These are phyloP conservation scores for Atlantisia rogersi DNA, from an alignment of 2,113 vertebrate genomes.

Conservation along the genomic window DNA sequence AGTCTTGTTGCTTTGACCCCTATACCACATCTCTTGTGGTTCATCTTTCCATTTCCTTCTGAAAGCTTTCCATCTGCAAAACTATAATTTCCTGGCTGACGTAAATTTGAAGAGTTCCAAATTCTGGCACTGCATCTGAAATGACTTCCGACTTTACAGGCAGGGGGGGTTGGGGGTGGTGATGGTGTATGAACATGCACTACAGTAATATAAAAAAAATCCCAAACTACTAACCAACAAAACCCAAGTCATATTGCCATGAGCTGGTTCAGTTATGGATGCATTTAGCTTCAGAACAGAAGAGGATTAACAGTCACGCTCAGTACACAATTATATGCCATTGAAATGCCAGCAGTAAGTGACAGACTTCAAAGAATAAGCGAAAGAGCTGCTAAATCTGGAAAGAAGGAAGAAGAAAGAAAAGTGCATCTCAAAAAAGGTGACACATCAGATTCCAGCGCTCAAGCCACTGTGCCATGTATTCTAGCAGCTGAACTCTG, in stretches of 20 bases:
- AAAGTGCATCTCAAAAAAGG: neutral
- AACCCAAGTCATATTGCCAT: neutral
- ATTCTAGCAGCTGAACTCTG: neutral
- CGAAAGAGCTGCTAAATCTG: neutral
- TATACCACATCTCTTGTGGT: constrained; percentile 40
- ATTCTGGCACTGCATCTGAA: constrained; percentile 47
- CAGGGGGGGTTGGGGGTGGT: neutral
- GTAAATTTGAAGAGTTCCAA: constrained; percentile 51
- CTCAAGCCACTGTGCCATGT: neutral
- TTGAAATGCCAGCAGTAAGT: neutral
- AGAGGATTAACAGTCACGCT: neutral
- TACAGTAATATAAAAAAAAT: neutral
- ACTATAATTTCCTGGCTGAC: constrained; percentile 68
- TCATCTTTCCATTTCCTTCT: constrained; percentile 66
- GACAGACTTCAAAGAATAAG: neutral
- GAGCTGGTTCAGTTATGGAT: neutral
- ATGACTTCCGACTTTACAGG: constrained; percentile 12
- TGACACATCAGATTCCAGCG: neutral
- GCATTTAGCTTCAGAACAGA: neutral
- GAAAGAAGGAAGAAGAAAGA: neutral
- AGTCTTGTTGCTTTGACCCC: constrained; percentile 14
- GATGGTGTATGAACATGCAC: neutral
- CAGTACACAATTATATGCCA: neutral
- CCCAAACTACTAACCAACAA: neutral
- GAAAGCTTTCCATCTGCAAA: constrained; percentile 57